Evolutionary conservation across 2,888 invertebrate species (phyloP), one percentile per base, ranked within the genome.

Genomic region (Lissonota sp.): DNA sequence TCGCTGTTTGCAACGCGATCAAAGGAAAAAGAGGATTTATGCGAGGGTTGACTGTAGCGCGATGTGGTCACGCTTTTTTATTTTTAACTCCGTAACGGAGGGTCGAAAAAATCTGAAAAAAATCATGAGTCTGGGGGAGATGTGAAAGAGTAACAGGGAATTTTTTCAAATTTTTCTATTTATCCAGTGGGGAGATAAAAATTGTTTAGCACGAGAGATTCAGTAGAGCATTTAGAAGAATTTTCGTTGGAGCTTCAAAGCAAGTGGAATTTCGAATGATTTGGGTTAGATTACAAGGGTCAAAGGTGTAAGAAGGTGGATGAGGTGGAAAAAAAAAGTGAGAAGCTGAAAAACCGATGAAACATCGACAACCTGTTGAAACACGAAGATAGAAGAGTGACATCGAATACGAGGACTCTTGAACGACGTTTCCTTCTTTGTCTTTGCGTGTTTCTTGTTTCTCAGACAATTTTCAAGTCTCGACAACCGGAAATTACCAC

Each of bases 301-400:
- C 4, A 44, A 10, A 44, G 5, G 57, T 14, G 14, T 14, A 46
- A 58, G 39, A n/a, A 69, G 12, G 12, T 42, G 37, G 16, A 64
- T 3, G 37, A 16, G 26, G 40, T 26, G 73, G 72, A 58, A 72
- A 14, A 40, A 7, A 67, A 14, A 51, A 37, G n/a, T 51, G 46
- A 44, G 40, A 26, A 14, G 16, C 26, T 26, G 39, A 40, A 44
- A 40, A 51, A 62, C 39, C 70, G 42, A 51, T 46, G 55, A 67
- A 79, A 72, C 14, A 53, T 79, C 82, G 79, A 79, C 82, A 82
- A 82, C 82, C 82, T 82, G 82, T 82, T 82, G 82, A 37, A 75
- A 75, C 71, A 60, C 66, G 49, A 16, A 44, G 58, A 39, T 46
- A 10, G 39, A 51, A 4, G 51, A 53, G 14, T 53, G 14, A 40